Evolutionary conservation across 1,140 invertebrate genomes (phyloP).

Genomic region (Drosophila sproati): DNA sequence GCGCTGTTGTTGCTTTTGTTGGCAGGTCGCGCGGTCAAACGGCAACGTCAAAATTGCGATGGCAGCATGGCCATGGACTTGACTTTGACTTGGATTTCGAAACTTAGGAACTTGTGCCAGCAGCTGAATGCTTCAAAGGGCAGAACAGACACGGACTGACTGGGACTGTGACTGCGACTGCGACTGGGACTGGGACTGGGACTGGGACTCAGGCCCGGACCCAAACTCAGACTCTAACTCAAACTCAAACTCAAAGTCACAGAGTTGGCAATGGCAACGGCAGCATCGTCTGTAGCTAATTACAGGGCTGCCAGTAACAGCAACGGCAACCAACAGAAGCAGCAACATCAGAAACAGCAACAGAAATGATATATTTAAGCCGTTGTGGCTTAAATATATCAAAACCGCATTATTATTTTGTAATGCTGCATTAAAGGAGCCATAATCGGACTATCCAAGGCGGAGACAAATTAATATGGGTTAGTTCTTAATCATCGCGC

Average conservation of each 20-base stretch:
- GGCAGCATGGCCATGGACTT: conserved; percentile 64
- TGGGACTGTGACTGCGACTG: neutral
- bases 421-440: conserved; percentile 6
- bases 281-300: conserved; percentile 74
- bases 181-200: too few species aligned
- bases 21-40: conserved; percentile 63
- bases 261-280: conserved; percentile 58
- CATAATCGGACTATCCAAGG: neutral
- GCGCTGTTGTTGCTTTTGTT: conserved; percentile 36
- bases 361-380: conserved; percentile 71
- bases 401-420: conserved; percentile 24
- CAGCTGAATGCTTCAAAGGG: conserved; percentile 67
- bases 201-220: conserved; percentile 16
- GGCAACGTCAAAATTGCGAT: conserved; percentile 65
- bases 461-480: conserved; percentile 6
- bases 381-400: conserved; percentile 34
- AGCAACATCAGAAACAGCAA: conserved; percentile 36
- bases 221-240: neutral
- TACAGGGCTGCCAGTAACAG: conserved; percentile 72
- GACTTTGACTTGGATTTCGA: conserved; percentile 65
- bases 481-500: neutral
- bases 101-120: conserved; percentile 67
- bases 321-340: conserved; percentile 34
- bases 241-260: conserved; percentile 26
- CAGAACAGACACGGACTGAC: conserved; percentile 44